These are phyloP conservation scores for Forbesichthys agassizii DNA, from an alignment of 2,113 vertebrate genomes.

Conservation along the genomic window DNA sequence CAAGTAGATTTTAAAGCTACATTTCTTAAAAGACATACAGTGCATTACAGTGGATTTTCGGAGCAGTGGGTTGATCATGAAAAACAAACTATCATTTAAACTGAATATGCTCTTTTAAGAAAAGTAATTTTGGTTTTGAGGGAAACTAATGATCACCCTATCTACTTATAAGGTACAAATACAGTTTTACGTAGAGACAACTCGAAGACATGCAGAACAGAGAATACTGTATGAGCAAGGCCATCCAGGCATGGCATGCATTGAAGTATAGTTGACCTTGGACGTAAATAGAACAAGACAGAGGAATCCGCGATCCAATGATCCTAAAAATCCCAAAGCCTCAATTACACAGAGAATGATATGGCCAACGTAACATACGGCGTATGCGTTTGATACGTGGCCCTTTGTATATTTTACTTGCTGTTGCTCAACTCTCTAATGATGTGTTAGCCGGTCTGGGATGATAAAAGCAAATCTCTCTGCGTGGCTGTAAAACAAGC, in stretches of 20 bases:
- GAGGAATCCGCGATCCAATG: slow-evolving; percentile 22
- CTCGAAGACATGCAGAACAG: slow-evolving; percentile 16
- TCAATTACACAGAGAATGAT: not conserved
- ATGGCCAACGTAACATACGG: slow-evolving; percentile 27
- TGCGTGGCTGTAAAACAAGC: slow-evolving; percentile 57
- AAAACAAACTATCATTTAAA: slow-evolving; percentile 56
- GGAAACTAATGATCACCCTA: slow-evolving; percentile 37
- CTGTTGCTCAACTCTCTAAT: slow-evolving; percentile 36
- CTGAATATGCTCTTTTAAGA: slow-evolving; percentile 37
- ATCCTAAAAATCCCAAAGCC: not conserved
- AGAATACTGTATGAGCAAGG: slow-evolving; percentile 15
- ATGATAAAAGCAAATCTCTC: slow-evolving; percentile 55
- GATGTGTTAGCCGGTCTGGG: slow-evolving; percentile 45
- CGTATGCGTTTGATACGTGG: slow-evolving; percentile 53
- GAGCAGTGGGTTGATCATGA: slow-evolving; percentile 54
- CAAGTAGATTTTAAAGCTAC: slow-evolving; percentile 31
- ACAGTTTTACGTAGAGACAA: slow-evolving; percentile 3
- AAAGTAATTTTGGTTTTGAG: not conserved
- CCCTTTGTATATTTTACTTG: slow-evolving; percentile 55
- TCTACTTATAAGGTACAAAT: slow-evolving; percentile 17
- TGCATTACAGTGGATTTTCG: slow-evolving; percentile 23
- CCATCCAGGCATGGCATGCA: slow-evolving; percentile 7
- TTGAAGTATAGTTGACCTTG: slow-evolving; percentile 32
- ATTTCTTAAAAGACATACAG: slow-evolving; percentile 39
- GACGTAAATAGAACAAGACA: slow-evolving; percentile 22